Base-by-base conservation (phyloP, 2,797 vertebrate genomes). In the Coregonus suidteri region DNA sequence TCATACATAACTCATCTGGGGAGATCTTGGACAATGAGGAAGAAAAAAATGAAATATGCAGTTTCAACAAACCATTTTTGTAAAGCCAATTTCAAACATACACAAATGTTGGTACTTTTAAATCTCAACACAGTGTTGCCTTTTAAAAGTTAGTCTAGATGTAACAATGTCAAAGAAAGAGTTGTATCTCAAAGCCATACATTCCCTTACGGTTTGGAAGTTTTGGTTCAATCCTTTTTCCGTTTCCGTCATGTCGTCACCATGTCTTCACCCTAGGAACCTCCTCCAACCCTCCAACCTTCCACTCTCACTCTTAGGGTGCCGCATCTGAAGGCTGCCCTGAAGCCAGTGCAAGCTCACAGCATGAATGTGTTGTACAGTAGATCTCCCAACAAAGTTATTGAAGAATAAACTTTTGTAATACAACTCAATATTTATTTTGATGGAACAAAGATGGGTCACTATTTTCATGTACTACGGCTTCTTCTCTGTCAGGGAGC, bases 361-460 rank as follows among this genome's bases (percentile, higher is more conserved):
- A 78, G 82, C 88, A 87, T 90, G 89, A 92, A 92, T 91, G 89
- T 91, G 87, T 30, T 56, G 83, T 84, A 85, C 74, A 90, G 82
- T 82, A 47, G 11, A 47, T 47, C 9, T 47, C 85, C 78, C 85
- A 79, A 81, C 75, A 84, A 82, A 3, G 87, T 80, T 83, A 87
- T 90, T 76, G 34, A 75, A 83, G 73, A 73, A 76, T 82, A 83
- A 83, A 79, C 86, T 79, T 92, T 92, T 93, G 92, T 53, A 25
- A 83, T 91, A 90, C 88, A 91, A 83, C 76, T 87, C 84, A 90
- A 86, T 94, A 92, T 94, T 94, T 93, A 93, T 94, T 94, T 93
- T 92, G 89, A 91, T 92, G 90, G 88, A 90, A 91, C 86, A 90
- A 88, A 86, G 82, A 91, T 91, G 83, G 77, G 84, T 93, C 25